phyloP scores from a whole-genome alignment of 2,797 vertebrate genomes.

The Molossus molossus region DNA sequence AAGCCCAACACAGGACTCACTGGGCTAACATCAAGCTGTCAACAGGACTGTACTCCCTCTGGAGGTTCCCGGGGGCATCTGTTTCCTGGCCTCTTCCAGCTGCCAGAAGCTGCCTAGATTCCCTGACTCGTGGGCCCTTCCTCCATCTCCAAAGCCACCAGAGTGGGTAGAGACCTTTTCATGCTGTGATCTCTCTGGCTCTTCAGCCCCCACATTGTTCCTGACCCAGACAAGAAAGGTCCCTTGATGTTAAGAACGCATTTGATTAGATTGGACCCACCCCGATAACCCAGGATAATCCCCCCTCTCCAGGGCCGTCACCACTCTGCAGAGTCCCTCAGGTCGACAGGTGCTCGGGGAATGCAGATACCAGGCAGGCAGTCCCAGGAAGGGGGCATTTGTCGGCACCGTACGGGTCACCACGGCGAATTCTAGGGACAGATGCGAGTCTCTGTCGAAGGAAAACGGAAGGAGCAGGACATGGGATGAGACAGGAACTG shows the following conservation, averaged over 20 bases:
- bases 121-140: too few species aligned
- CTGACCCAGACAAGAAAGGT: not conserved
- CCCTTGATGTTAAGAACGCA: not conserved
- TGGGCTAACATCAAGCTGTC: not conserved
- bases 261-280: not conserved
- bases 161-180: not conserved
- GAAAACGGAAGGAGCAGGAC: not conserved
- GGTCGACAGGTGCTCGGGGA: too few species aligned
- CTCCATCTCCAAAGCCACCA: not conserved
- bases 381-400: not conserved
- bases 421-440: not conserved
- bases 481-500: fast-evolving
- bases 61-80: not conserved
- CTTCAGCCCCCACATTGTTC: not conserved
- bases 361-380: fast-evolving
- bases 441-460: not conserved
- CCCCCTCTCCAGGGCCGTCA: too few species aligned
- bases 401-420: too few species aligned
- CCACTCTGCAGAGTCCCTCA: not conserved
- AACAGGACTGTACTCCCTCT: not conserved
- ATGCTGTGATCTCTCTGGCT: not conserved
- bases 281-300: not conserved
- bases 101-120: not conserved
- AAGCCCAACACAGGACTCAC: not conserved
- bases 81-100: not conserved